These are phyloP conservation scores for Archocentrus centrarchus DNA, from an alignment of 2,113 vertebrate genomes.

Conservation along the genomic window DNA sequence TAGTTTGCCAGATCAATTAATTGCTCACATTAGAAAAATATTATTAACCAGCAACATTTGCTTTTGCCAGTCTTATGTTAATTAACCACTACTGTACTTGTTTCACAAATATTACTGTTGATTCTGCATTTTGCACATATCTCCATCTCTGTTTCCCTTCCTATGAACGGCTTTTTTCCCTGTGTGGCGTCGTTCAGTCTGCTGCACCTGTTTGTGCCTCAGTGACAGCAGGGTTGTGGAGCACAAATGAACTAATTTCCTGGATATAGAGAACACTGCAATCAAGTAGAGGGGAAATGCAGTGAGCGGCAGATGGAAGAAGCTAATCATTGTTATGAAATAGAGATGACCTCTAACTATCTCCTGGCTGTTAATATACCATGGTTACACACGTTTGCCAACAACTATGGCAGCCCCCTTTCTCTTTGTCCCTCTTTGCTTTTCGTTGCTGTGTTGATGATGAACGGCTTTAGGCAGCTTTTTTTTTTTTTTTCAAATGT, in stretches of 20 bases:
- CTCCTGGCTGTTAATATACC: conserved; percentile 66
- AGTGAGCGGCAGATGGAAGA: conserved; percentile 80
- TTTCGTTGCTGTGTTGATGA: conserved; percentile 61
- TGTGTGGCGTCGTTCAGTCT: conserved; percentile 33
- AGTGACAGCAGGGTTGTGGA: conserved; percentile 68
- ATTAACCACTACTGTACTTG: conserved; percentile 43
- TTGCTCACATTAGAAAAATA: conserved; percentile 1
- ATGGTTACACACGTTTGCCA: conserved; percentile 66
- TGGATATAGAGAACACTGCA: conserved; percentile 80
- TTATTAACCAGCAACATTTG: not conserved
- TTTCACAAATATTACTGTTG: not conserved
- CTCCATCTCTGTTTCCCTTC: conserved; percentile 36
- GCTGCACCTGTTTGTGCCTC: conserved; percentile 78
- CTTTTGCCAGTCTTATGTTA: conserved; percentile 17
- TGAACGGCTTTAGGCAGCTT: conserved; percentile 63
- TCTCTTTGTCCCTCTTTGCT: conserved; percentile 19
- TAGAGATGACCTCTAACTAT: conserved; percentile 84
- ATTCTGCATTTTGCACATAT: conserved; percentile 23
- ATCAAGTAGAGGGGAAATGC: conserved; percentile 80
- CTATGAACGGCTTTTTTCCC: conserved; percentile 13
- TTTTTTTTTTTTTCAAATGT: conserved; percentile 40
- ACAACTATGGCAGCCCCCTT: conserved; percentile 26
- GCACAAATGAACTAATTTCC: conserved; percentile 84
- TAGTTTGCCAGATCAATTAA: not conserved
- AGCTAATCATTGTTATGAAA: conserved; percentile 86